Percentiles rank a stretch among this genome's conserved stretches.
Conservation (phyloP, 2,888 invertebrate species). For the Eurytoma adleriae region DNA sequence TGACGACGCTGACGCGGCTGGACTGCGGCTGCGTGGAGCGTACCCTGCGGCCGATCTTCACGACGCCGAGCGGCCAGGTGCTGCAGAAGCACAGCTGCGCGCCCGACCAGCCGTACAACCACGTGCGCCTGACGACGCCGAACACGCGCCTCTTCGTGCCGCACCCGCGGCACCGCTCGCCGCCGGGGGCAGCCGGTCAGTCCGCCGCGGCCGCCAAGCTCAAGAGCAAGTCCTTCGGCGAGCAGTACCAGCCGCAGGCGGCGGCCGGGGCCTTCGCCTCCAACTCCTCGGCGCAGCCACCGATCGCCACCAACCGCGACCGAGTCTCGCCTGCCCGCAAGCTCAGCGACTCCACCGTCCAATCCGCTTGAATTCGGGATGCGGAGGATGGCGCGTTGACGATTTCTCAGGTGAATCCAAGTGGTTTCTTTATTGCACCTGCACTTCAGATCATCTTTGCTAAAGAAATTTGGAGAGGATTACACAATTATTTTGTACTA, state of each 20-base stretch:
- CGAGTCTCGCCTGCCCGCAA: slow-evolving; percentile 57
- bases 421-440: no score
- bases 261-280: no score
- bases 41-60: slow-evolving; percentile 65
- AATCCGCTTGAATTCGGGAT: slow-evolving; percentile 33
- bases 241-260: not conserved
- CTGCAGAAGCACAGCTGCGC: slow-evolving; percentile 59
- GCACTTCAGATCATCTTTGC: no score
- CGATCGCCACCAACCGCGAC: not conserved
- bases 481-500: no score
- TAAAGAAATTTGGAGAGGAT: no score
- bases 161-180: not conserved
- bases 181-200: not conserved
- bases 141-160: slow-evolving; percentile 59
- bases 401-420: no score
- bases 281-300: no score
- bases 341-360: slow-evolving; percentile 60
- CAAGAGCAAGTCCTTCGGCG: slow-evolving; percentile 40
- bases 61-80: slow-evolving; percentile 60
- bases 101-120: slow-evolving; percentile 58
- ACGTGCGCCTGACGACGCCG: slow-evolving; percentile 59
- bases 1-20: slow-evolving; percentile 66
- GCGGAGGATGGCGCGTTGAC: not conserved
- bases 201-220: not conserved
- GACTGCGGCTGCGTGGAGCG: slow-evolving; percentile 67